These are phyloP conservation scores for Tenualosa thibaudeaui DNA, from an alignment of 2,797 vertebrate genomes.

Conservation along the genomic window DNA sequence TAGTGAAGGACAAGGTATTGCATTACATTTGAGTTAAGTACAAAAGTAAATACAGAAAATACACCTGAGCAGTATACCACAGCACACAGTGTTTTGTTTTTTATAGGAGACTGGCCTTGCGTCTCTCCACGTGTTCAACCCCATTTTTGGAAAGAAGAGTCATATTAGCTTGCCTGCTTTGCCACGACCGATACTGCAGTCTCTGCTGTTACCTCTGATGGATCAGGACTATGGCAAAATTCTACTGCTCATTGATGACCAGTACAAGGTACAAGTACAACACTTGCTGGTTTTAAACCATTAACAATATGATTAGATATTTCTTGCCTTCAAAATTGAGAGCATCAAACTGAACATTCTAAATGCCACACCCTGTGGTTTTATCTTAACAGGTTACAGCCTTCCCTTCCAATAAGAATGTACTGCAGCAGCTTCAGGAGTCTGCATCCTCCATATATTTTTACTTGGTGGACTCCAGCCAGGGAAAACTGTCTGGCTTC, in stretches of 20 bases:
- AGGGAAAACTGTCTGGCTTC: slow-evolving; percentile 88
- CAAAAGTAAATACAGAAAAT: not conserved
- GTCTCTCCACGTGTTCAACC: slow-evolving; percentile 92
- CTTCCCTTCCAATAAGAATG: slow-evolving; percentile 92
- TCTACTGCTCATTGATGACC: slow-evolving; percentile 88
- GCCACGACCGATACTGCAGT: slow-evolving; percentile 87
- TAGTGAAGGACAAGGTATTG: slow-evolving; percentile 92
- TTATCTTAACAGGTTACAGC: slow-evolving; percentile 80
- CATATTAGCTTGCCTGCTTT: slow-evolving; percentile 85
- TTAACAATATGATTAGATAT: not conserved
- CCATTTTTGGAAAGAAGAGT: slow-evolving; percentile 95
- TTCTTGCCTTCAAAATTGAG: not conserved
- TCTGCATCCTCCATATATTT: slow-evolving; percentile 90
- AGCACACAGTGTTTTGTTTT: not conserved
- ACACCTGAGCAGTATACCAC: not conserved
- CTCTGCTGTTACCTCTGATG: slow-evolving; percentile 90
- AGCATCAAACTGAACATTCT: not conserved
- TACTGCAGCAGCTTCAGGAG: slow-evolving; percentile 91
- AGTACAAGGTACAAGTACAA: slow-evolving; percentile 88
- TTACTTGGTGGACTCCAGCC: slow-evolving; percentile 85
- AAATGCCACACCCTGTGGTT: not conserved
- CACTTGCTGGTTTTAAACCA: not conserved
- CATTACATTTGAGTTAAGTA: not conserved
- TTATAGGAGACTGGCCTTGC: slow-evolving; percentile 84
- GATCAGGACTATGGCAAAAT: slow-evolving; percentile 98